These are phyloP conservation scores for Odontothrips loti DNA, from an alignment of 2,888 invertebrate genomes.

Conservation along the genomic window DNA sequence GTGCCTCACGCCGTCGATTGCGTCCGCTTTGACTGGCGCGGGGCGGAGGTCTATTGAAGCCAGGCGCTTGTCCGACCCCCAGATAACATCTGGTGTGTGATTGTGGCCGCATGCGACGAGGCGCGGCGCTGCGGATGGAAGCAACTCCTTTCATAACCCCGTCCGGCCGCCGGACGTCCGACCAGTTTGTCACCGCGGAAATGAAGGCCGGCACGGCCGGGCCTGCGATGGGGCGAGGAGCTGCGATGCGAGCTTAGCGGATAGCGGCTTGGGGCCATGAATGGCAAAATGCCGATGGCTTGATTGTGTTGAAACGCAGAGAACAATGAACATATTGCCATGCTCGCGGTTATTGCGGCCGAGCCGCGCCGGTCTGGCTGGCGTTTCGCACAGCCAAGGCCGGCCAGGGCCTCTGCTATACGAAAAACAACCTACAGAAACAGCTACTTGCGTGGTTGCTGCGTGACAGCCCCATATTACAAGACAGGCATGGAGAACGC, in stretches of 20 bases:
- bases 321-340: neutral
- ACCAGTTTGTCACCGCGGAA: neutral
- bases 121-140: neutral
- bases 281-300: neutral
- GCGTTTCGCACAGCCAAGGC: neutral
- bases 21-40: too few relatives aligned
- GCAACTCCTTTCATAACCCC: constrained; percentile 16
- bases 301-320: constrained; percentile 12
- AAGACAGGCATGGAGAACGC: too few relatives aligned
- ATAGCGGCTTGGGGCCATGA: neutral
- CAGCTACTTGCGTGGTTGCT: too few relatives aligned
- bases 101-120: neutral
- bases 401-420: too few relatives aligned
- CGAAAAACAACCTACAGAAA: too few relatives aligned
- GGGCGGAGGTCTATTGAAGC: neutral
- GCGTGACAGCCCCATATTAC: too few relatives aligned
- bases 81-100: neutral
- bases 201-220: too few relatives aligned
- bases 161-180: neutral
- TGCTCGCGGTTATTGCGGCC: neutral
- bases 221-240: neutral
- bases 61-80: neutral
- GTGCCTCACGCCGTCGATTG: too few relatives aligned
- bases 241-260: neutral
- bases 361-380: neutral